A percentile compares a stretch with the other conserved stretches of the same genome.
Evolutionary conservation across 2,113 vertebrate genomes (phyloP).

Genomic region (Eudyptes chrysolophus): DNA sequence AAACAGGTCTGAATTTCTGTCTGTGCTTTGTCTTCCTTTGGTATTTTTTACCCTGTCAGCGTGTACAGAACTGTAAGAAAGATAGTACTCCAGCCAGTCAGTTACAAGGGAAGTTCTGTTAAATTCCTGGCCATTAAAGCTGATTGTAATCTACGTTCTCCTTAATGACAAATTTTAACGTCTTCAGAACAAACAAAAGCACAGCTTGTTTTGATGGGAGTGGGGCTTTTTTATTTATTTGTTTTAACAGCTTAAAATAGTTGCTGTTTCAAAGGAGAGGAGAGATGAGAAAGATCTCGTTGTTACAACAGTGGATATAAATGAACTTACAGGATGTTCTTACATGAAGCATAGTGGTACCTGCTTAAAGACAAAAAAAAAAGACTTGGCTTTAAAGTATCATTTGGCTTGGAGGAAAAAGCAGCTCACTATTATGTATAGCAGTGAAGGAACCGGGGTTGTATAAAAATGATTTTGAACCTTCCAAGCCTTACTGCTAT

Average conservation of each 20-base stretch:
- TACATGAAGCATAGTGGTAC: neutral
- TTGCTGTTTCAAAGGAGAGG: neutral
- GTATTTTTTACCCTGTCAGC: neutral
- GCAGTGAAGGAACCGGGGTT: neutral
- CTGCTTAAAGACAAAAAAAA: neutral
- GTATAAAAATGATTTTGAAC: neutral
- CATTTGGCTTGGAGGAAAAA: neutral
- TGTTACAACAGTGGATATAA: neutral
- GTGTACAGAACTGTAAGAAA: neutral
- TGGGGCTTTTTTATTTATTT: neutral
- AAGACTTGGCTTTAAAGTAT: neutral
- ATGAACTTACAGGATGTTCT: neutral
- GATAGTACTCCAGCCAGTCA: neutral
- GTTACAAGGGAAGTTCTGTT: neutral
- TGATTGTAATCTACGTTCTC: neutral
- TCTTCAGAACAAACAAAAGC: neutral
- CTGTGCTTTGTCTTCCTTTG: neutral
- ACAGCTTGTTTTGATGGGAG: neutral
- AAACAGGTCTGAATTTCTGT: neutral
- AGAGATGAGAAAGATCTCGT: neutral
- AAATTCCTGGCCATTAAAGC: neutral
- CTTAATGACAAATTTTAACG: neutral
- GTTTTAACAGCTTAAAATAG: neutral
- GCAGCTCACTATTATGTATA: neutral
- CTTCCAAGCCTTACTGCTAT: neutral